A percentile compares a stretch with the other conserved stretches of the same genome.
phyloP scores from a whole-genome alignment of 1,140 invertebrate species.

The Scaptomyza graminum region DNA sequence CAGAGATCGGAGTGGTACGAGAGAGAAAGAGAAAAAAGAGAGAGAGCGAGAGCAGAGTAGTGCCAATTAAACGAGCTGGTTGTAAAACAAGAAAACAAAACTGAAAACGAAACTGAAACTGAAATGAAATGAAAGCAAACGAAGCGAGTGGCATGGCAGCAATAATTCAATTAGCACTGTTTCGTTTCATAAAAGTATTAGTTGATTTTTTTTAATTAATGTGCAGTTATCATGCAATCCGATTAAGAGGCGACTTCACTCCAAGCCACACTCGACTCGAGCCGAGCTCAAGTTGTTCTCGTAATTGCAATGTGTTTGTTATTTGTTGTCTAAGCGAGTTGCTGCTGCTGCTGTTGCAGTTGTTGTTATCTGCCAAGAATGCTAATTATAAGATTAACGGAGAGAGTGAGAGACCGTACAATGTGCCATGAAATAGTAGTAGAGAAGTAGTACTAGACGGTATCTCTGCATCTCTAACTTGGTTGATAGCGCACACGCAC shows the following conservation, averaged over 20 bases:
- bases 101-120: conserved; percentile 3
- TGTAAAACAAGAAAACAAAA: conserved; percentile 24
- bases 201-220: conserved; percentile 78
- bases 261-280: conserved; percentile 13
- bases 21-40: not conserved
- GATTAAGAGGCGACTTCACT: conserved; percentile 65
- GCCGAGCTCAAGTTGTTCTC: conserved; percentile 38
- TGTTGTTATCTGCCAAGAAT: conserved; percentile 81
- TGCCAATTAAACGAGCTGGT: conserved; percentile 69
- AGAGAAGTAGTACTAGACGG: not conserved
- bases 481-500: conserved; percentile 67
- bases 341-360: conserved; percentile 45
- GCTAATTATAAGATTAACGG: conserved; percentile 78
- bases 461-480: conserved; percentile 53
- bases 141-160: conserved; percentile 62
- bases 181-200: conserved; percentile 82
- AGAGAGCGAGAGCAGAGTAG: not conserved
- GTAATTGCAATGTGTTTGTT: conserved; percentile 80
- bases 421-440: conserved; percentile 55
- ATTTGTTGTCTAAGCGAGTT: conserved; percentile 70
- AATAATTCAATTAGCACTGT: conserved; percentile 81
- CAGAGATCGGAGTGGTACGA: conserved; percentile 4
- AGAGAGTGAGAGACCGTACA: conserved; percentile 54
- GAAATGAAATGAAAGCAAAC: conserved; percentile 45
- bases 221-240: conserved; percentile 80